phyloP scores from a whole-genome alignment of 2,113 vertebrate genomes.

The Catharus bicknelli region DNA sequence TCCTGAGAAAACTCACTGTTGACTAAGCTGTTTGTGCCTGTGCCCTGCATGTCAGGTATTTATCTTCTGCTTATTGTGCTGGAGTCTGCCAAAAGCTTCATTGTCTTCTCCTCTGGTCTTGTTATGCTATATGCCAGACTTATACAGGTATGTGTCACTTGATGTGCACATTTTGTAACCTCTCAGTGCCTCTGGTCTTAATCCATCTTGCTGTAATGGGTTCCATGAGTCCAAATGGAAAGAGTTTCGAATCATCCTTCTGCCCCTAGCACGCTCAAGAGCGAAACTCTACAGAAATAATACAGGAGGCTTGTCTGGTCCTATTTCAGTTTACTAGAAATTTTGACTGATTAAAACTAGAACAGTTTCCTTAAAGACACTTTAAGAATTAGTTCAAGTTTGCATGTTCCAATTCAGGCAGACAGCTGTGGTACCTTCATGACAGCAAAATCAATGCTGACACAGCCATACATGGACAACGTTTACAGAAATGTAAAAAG shows the following conservation, averaged over 20 bases:
- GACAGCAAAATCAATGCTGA: constrained; percentile 30
- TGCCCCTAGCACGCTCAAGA: neutral
- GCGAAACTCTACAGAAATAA: neutral
- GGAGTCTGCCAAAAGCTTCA: neutral
- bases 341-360: neutral
- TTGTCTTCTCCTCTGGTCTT: neutral
- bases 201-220: neutral
- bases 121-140: neutral
- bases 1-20: neutral
- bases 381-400: neutral
- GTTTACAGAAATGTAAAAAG: constrained; percentile 45
- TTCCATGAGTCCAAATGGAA: neutral
- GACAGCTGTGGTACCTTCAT: neutral
- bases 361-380: neutral
- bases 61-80: neutral
- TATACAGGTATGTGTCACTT: neutral
- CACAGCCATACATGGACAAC: neutral
- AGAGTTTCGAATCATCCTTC: neutral
- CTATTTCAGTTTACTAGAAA: neutral
- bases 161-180: neutral
- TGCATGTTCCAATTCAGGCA: neutral
- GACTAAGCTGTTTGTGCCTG: neutral
- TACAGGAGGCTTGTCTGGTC: neutral
- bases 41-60: neutral
- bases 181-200: neutral